phyloP scores from a whole-genome alignment of 2,113 vertebrate species.

The Vireo altiloquus region DNA sequence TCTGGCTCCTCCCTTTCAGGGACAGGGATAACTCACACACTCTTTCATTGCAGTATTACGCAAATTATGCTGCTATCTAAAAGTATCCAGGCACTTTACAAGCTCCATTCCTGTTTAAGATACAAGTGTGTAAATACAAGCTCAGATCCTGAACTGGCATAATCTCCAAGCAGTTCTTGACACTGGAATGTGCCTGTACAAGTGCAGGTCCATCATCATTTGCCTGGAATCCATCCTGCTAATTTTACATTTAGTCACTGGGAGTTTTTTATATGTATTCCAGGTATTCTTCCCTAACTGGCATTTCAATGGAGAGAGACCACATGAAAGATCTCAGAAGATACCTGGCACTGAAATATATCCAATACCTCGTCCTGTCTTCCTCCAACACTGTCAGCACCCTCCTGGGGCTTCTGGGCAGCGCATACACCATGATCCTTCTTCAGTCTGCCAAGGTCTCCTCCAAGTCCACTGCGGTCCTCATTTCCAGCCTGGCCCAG shows the following conservation, averaged over 20 bases:
- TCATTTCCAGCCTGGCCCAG: constrained; percentile 74
- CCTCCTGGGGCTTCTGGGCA: constrained; percentile 70
- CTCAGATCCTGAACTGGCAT: not conserved
- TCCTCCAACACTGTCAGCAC: constrained; percentile 46
- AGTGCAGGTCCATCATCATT: not conserved
- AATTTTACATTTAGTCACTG: not conserved
- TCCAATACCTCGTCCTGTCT: constrained; percentile 76
- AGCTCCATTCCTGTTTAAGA: not conserved
- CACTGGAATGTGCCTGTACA: not conserved
- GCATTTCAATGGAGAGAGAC: constrained; percentile 43
- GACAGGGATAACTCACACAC: not conserved
- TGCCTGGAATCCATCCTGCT: not conserved
- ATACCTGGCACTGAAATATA: constrained; percentile 77
- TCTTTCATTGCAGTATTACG: too few relatives aligned
- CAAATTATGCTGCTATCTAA: not conserved
- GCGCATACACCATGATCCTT: constrained; percentile 46
- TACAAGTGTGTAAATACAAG: not conserved
- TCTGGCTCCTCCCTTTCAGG: not conserved
- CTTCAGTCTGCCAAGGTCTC: constrained; percentile 74
- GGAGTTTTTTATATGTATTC: not conserved
- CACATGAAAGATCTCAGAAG: constrained; percentile 71
- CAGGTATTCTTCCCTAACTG: not conserved
- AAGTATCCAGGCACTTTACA: not conserved
- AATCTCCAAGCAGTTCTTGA: not conserved
- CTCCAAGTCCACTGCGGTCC: constrained; percentile 74